Percentiles rank a stretch among this genome's conserved stretches.
Conservation (phyloP, 2,888 invertebrate species). For the Teleogryllus oceanicus region DNA sequence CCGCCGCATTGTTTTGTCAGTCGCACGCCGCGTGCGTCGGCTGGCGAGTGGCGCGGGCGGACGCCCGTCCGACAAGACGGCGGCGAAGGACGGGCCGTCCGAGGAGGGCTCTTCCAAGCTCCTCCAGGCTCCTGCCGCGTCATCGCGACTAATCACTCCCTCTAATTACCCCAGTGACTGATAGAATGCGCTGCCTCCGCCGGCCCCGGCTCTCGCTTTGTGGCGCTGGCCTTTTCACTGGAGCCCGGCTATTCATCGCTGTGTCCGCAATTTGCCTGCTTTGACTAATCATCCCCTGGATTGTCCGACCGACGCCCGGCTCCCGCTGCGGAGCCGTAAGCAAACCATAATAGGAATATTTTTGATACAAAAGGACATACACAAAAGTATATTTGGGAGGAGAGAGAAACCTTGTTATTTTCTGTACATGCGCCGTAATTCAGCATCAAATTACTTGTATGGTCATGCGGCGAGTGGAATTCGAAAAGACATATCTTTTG, state of each 20-base stretch:
- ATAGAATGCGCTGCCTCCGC: not conserved
- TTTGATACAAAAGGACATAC: conserved; percentile 3
- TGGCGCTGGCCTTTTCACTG: not conserved
- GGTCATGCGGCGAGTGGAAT: too few relatives aligned
- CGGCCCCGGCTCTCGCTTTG: not conserved
- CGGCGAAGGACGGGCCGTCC: not conserved
- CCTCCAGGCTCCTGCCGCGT: not conserved
- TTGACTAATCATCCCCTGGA: not conserved
- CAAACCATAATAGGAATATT: conserved; percentile 18
- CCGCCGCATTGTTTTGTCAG: conserved; percentile 18
- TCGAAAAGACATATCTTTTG: not conserved
- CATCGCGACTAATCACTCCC: not conserved
- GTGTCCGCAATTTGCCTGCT: not conserved
- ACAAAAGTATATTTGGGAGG: not conserved
- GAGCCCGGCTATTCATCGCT: not conserved
- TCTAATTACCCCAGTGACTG: conserved; percentile 18
- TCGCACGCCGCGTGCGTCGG: not conserved
- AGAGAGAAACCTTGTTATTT: conserved; percentile 9
- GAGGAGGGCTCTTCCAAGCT: not conserved
- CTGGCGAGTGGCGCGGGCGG: too few relatives aligned
- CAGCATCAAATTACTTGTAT: conserved; percentile 1
- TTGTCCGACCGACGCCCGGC: not conserved
- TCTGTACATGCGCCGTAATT: not conserved
- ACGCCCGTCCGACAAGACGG: too few relatives aligned
- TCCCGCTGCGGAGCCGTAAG: not conserved